phyloP scores from a whole-genome alignment of 2,113 vertebrate species.

The Panthera leo region DNA sequence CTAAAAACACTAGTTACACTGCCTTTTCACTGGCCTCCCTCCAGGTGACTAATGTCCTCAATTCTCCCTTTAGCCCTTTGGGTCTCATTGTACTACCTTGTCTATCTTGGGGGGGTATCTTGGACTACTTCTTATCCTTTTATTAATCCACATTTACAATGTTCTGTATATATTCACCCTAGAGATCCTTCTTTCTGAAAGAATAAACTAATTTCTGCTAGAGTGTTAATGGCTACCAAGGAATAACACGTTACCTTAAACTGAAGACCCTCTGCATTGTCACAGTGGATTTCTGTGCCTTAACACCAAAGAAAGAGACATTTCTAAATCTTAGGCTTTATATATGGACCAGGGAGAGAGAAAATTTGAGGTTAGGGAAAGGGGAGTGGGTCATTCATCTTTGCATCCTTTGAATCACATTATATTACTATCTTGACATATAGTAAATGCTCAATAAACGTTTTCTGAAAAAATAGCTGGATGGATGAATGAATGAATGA shows the following conservation, averaged over 20 bases:
- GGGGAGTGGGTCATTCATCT: neutral
- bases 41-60: neutral
- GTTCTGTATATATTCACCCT: neutral
- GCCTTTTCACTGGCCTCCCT: neutral
- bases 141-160: neutral
- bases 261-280: neutral
- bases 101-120: neutral
- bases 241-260: neutral
- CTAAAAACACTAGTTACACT: neutral
- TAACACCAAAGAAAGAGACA: neutral
- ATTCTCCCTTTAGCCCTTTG: neutral
- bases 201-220: constrained; percentile 38
- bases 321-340: neutral
- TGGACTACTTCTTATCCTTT: neutral
- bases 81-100: neutral
- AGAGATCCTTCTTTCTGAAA: neutral
- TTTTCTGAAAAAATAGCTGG: neutral
- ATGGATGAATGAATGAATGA: neutral
- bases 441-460: neutral
- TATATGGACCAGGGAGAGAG: neutral
- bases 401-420: neutral
- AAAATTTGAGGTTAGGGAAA: neutral
- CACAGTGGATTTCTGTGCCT: neutral
- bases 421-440: neutral
- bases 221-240: neutral